Evolutionary conservation across 2,113 vertebrate species (phyloP).

Genomic region (Heloderma charlesbogerti): DNA sequence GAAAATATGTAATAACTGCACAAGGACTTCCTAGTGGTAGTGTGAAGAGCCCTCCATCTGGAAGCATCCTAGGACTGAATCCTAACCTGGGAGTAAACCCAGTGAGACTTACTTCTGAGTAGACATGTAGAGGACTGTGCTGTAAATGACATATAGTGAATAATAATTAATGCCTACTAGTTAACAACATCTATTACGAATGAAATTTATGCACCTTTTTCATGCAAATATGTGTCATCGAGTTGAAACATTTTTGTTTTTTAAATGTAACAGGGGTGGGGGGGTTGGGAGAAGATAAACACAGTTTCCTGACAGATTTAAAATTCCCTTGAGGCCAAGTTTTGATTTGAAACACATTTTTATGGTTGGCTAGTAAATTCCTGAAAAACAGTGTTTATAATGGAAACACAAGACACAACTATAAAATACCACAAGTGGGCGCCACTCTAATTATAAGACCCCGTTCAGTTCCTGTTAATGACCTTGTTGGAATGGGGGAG

Average conservation of each 20-base stretch:
- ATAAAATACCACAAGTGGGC: background rate
- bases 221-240: background rate
- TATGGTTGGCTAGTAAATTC: constrained; percentile 8
- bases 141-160: background rate
- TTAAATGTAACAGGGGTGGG: background rate
- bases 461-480: background rate
- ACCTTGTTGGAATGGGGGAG: background rate
- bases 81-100: background rate
- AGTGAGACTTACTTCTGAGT: background rate
- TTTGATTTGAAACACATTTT: constrained; percentile 18
- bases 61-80: too few relatives aligned
- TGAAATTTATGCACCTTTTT: background rate
- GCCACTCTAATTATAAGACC: background rate
- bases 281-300: background rate
- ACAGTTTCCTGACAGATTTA: background rate
- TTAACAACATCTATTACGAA: background rate
- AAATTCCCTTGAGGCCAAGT: background rate
- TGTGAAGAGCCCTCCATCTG: too few relatives aligned
- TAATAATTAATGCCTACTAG: background rate
- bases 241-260: background rate
- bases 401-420: background rate
- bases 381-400: background rate
- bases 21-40: too few relatives aligned
- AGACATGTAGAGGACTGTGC: background rate
- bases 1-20: too few relatives aligned